phyloP scores from a whole-genome alignment of 2,888 invertebrate genomes.

The Sarcophaga carnaria region DNA sequence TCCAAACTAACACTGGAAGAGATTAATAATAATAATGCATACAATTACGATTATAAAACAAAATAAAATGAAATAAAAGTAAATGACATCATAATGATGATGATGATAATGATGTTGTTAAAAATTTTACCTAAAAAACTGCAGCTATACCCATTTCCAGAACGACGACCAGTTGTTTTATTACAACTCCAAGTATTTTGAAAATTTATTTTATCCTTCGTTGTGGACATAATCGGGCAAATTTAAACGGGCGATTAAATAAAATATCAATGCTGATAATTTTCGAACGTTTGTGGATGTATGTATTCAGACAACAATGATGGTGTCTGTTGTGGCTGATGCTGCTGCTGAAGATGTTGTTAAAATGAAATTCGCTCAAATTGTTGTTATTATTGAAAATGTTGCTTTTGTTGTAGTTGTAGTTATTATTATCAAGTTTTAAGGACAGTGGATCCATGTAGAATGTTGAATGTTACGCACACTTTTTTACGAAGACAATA shows the following conservation, averaged over 20 bases:
- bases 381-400: slow-evolving; percentile 33
- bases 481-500: neutral
- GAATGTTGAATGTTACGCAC: slow-evolving; percentile 21
- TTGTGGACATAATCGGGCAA: slow-evolving; percentile 71
- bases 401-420: slow-evolving; percentile 28
- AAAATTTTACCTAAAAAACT: slow-evolving; percentile 80
- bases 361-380: slow-evolving; percentile 54
- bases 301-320: neutral
- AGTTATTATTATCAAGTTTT: slow-evolving; percentile 9
- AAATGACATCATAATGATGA: slow-evolving; percentile 42
- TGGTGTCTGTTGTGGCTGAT: slow-evolving; percentile 4
- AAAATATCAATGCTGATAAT: slow-evolving; percentile 13
- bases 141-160: slow-evolving; percentile 81
- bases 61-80: slow-evolving; percentile 26
- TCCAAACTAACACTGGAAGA: no score
- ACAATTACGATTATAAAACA: neutral
- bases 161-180: slow-evolving; percentile 81
- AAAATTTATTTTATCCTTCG: slow-evolving; percentile 80
- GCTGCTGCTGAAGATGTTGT: slow-evolving; percentile 62
- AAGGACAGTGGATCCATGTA: slow-evolving; percentile 60
- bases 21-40: slow-evolving; percentile 10
- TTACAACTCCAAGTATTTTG: slow-evolving; percentile 81
- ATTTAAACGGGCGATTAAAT: slow-evolving; percentile 37
- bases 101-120: neutral
- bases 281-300: neutral